phyloP scores from a whole-genome alignment of 2,888 invertebrate species.

The Parnassius orleans region DNA sequence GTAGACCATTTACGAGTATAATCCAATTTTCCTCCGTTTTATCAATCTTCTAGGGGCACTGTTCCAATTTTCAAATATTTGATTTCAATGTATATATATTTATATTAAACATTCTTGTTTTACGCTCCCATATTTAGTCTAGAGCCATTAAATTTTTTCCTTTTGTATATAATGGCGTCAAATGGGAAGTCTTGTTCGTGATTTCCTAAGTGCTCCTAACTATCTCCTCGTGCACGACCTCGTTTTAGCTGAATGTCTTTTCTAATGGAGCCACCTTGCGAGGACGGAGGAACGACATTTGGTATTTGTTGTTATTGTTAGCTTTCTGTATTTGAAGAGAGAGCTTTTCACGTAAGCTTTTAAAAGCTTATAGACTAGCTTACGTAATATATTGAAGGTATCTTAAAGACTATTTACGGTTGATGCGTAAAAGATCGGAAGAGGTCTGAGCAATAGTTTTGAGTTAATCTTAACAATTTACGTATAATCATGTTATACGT shows the following conservation, averaged over 20 bases:
- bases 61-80: conserved; percentile 9
- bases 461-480: too few relatives aligned
- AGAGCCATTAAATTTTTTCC: not conserved
- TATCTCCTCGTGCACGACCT: conserved; percentile 68
- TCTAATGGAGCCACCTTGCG: conserved; percentile 39
- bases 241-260: conserved; percentile 54
- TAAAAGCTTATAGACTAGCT: not conserved
- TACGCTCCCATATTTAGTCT: not conserved
- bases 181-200: conserved; percentile 41
- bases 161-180: not conserved
- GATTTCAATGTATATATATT: conserved; percentile 11
- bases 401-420: too few relatives aligned
- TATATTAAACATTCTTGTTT: not conserved
- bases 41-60: not conserved
- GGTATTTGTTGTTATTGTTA: conserved; percentile 9
- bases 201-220: conserved; percentile 62
- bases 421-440: too few relatives aligned
- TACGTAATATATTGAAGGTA: too few relatives aligned
- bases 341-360: not conserved
- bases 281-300: conserved; percentile 35
- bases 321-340: not conserved
- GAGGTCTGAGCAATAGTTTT: too few relatives aligned
- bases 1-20: conserved; percentile 2
- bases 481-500: too few relatives aligned
- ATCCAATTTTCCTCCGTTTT: conserved; percentile 2